Evolutionary conservation across 2,888 invertebrate genomes (phyloP), one percentile per base, ranked within the genome.

Genomic region (Tetragnatha montana): DNA sequence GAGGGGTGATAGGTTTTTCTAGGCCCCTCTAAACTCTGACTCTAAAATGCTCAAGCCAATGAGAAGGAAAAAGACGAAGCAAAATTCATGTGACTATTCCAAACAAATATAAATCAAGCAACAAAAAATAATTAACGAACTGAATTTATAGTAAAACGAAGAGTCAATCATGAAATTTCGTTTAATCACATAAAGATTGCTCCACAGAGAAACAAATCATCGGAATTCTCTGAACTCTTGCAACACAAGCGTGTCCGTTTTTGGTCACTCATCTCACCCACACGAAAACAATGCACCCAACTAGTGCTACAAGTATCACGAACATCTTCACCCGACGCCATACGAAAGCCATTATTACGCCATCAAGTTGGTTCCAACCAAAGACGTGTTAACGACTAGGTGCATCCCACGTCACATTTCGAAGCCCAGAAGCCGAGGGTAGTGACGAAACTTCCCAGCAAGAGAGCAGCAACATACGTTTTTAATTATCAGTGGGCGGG

Each of bases 401-500:
- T 35, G 35, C 76, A 17, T 49, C 76, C 76, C 76, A 76, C 76
- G 76, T 50, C 50, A 19, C 21, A 49, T 35, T 35, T 35, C 35
- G 35, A 49, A 47, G 60, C 60, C 12, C 60, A 19, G 76, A 76
- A 76, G 76, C 76, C 50, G 19, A 12, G 50, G 50, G 76, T n/a
- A n/a, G 21, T 17, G 50, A 19, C 19, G 76, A 19, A 76, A 76
- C 50, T 49, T 76, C 50, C n/a, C 17, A 76, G 50, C 49, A 12
- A 35, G 35, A 35, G 14, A 60, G 8, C 8, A 49, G 50, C 50
- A 19, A 19, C 76, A 76, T 50, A 49, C 76, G 76, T 19, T 76
- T 76, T 49, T 50, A 49, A 76, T 76, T 50, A 50, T 49, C 76
- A 50, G 76, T 76, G 76, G 76, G 76, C 50, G 76, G n/a, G 19